Evolutionary conservation across 2,113 vertebrate species (phyloP).

Genomic region (Boleophthalmus pectinirostris): DNA sequence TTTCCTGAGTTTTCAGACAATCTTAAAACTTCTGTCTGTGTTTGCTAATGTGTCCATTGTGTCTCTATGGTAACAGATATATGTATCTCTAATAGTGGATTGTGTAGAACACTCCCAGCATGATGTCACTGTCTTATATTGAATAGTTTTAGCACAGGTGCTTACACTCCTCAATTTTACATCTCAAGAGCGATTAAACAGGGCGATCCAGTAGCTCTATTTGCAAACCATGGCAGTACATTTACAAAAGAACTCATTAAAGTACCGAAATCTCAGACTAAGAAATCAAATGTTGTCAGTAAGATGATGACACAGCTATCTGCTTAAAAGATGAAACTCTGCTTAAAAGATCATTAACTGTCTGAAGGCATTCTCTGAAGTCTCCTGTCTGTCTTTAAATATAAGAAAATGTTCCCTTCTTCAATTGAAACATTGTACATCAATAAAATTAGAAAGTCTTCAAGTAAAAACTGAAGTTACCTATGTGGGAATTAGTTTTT

Average conservation of each 20-base stretch:
- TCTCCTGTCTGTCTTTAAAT: background rate
- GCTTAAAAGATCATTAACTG: background rate
- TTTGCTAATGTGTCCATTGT: too few relatives aligned
- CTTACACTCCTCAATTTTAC: background rate
- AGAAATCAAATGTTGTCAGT: background rate
- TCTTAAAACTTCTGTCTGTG: too few relatives aligned
- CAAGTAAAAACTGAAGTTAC: background rate
- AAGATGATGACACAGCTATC: background rate
- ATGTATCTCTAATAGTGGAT: too few relatives aligned
- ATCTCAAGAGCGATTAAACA: background rate
- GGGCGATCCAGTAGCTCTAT: background rate
- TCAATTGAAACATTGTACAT: background rate
- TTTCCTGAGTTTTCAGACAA: too few relatives aligned
- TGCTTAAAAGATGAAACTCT: background rate
- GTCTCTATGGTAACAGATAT: too few relatives aligned
- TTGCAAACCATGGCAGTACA: background rate
- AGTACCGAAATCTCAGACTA: background rate
- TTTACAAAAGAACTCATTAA: background rate
- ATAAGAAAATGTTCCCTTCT: background rate
- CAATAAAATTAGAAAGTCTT: background rate
- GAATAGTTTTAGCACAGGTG: too few relatives aligned
- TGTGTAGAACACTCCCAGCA: too few relatives aligned
- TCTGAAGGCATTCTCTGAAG: background rate
- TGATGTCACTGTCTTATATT: too few relatives aligned
- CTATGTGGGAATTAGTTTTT: background rate